Evolutionary conservation across 2,888 invertebrate species (phyloP).

Genomic region (Rhyacophila evoluta): DNA sequence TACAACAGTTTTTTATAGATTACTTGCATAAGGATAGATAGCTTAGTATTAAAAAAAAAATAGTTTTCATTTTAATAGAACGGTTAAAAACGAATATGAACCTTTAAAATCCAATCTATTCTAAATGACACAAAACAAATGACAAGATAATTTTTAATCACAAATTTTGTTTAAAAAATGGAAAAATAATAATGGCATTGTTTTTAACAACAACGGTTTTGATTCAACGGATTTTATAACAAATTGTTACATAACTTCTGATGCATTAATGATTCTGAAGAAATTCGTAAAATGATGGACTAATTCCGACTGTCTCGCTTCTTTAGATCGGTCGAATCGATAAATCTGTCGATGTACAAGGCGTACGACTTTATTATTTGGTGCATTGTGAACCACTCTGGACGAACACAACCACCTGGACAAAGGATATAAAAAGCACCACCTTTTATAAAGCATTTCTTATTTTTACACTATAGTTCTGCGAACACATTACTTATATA

Average conservation of each 20-base stretch:
- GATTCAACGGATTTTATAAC: not conserved
- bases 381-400: not conserved
- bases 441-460: not conserved
- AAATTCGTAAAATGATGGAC: not conserved
- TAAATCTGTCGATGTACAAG: not conserved
- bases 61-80: too few relatives aligned
- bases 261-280: conserved; percentile 15
- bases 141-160: too few relatives aligned
- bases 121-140: too few relatives aligned
- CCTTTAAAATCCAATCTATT: too few relatives aligned
- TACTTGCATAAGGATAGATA: too few relatives aligned
- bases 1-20: too few relatives aligned
- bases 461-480: too few relatives aligned
- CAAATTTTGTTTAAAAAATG: too few relatives aligned
- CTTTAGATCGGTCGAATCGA: conserved; percentile 3
- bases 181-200: not conserved
- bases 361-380: conserved; percentile 4
- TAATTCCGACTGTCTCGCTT: conserved; percentile 9
- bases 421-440: not conserved
- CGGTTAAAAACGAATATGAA: too few relatives aligned
- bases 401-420: not conserved
- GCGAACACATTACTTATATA: too few relatives aligned
- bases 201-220: not conserved
- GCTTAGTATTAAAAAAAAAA: too few relatives aligned
- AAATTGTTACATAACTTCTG: not conserved